Base-by-base conservation (phyloP, 2,113 vertebrate species). In the Mustelus asterias region DNA sequence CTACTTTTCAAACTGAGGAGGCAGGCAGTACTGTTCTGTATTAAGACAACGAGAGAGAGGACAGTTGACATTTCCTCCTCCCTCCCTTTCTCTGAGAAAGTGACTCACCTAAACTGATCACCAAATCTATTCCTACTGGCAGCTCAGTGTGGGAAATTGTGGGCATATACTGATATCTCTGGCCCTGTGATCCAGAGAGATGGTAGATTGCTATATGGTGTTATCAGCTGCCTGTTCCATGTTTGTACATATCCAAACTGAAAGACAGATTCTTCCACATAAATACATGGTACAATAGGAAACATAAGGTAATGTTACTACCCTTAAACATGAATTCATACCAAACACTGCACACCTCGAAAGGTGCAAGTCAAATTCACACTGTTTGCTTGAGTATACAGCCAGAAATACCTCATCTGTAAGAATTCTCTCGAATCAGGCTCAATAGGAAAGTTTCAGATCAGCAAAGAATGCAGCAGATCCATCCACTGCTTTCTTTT, bases 381-480 rank as follows among this genome's bases (percentile, higher is more conserved):
- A 14, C 54, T 90, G 26, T 90, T 60, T 41, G n/a, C 80, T 83
- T 1, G 18, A 41, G 37, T 60, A 16, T 92, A 60, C 3, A 92
- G 88, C 54, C 89, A 65, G 16, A 93, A 65, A n/a, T 41, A 93
- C 89, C 89, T 93, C 89, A 93, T 65, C 89, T 93, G 89, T 93
- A 93, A 67, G 89, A 93, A 65, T n/a, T 37, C 88, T 63, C 33
- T 14, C 18, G 13, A 37, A 26, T 16, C 33, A 93, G 29, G 33
- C 29, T 65, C 60, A 93, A n/a, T 60, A 29, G 58, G 29, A 65
- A 83, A 20, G 13, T 18, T 93, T 93, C 18, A 65, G 33, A 41
- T 93, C 18, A 37, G 20, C 89, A 93, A 93, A 63, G 78, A 63
- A 93, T 93, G 60, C 33, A 65, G 14, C 20, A 93, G 60, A 93